Evolutionary conservation across 2,888 invertebrate species (phyloP).

Genomic region (Horisme vitalbata): DNA sequence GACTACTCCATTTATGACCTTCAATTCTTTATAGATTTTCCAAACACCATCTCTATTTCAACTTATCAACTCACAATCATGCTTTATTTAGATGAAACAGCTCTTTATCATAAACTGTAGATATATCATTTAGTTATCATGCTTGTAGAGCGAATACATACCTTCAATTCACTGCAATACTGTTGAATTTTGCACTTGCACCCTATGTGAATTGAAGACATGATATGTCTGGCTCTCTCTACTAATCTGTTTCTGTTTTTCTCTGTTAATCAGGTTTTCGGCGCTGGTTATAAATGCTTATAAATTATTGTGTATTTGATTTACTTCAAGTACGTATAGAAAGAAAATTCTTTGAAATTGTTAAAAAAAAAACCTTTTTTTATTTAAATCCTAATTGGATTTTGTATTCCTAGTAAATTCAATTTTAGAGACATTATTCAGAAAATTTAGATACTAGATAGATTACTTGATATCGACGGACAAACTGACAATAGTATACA

Average conservation of each 20-base stretch:
- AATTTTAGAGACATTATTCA: no score
- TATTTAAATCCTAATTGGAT: no score
- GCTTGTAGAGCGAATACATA: slow-evolving; percentile 80
- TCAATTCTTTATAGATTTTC: not conserved
- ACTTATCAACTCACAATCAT: slow-evolving; percentile 14
- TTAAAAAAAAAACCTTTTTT: no score
- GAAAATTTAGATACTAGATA: no score
- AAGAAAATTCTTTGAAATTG: no score
- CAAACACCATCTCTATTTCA: not conserved
- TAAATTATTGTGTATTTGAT: no score
- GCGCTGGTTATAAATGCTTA: not conserved
- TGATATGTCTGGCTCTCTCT: slow-evolving; percentile 82
- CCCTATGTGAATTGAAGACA: slow-evolving; percentile 76
- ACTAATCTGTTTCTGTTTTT: slow-evolving; percentile 38
- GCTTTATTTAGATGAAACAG: slow-evolving; percentile 52
- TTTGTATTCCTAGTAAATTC: no score
- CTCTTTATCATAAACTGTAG: slow-evolving; percentile 46
- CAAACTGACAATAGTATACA: no score
- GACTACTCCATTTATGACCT: not conserved
- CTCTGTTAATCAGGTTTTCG: slow-evolving; percentile 14
- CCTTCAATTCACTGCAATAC: slow-evolving; percentile 71
- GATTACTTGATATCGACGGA: no score
- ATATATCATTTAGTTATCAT: slow-evolving; percentile 59
- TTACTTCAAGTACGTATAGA: no score
- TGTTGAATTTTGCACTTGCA: slow-evolving; percentile 54